Conservation (phyloP, 1,140 invertebrate species). For the Hyles vespertilio region DNA sequence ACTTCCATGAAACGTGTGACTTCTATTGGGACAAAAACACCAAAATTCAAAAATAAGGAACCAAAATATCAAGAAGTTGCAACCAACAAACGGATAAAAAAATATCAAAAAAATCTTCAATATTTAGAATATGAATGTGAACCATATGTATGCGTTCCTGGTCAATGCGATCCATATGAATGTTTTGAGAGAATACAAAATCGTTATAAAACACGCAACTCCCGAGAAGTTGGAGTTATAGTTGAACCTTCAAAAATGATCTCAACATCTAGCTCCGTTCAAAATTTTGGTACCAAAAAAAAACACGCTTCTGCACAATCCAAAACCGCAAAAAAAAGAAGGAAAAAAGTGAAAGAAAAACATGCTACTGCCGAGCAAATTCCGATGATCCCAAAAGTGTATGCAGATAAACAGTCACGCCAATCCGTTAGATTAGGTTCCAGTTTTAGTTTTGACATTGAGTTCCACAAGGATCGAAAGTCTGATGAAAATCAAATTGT, state of each 20-base stretch:
- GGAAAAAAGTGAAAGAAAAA: background rate
- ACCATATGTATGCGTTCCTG: conserved; percentile 30
- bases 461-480: conserved; percentile 26
- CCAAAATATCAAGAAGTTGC: conserved; percentile 4
- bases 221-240: conserved; percentile 5
- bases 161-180: conserved; percentile 25
- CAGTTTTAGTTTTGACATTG: conserved; percentile 32
- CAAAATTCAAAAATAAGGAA: background rate
- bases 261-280: conserved; percentile 3
- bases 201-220: conserved; percentile 3
- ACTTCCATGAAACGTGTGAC: background rate
- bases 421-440: conserved; percentile 30
- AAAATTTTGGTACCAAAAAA: background rate
- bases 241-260: background rate
- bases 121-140: conserved; percentile 31
- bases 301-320: background rate
- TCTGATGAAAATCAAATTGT: conserved; percentile 1
- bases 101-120: no score
- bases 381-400: no score
- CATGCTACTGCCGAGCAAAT: background rate
- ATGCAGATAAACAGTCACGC: background rate
- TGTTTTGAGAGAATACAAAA: conserved; percentile 27
- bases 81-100: background rate
- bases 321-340: background rate
- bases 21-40: conserved; percentile 3